Evolutionary conservation across 2,113 vertebrate species (phyloP).

Genomic region (Cololabis saira): DNA sequence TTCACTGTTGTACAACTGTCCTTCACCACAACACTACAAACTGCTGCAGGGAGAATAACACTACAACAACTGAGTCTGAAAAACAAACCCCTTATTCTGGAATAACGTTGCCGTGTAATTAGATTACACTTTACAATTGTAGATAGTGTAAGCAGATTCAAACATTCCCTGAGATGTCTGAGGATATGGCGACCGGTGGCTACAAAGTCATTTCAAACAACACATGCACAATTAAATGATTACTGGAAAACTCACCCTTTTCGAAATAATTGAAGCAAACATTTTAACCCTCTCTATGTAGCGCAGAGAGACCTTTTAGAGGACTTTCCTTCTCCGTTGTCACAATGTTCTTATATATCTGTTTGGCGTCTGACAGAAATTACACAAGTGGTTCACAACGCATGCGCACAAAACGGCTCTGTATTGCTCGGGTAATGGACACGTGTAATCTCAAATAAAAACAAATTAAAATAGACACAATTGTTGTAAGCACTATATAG

Average conservation of each 20-base stretch:
- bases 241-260: constrained; percentile 62
- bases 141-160: neutral
- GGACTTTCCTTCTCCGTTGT: neutral
- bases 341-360: neutral
- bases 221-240: neutral
- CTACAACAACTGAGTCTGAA: too few species aligned
- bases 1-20: constrained; percentile 49
- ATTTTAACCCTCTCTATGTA: constrained; percentile 36
- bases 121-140: neutral
- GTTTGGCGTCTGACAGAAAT: neutral
- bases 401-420: neutral
- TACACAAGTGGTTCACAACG: neutral
- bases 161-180: neutral
- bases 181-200: too few species aligned
- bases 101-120: neutral
- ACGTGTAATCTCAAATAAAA: neutral
- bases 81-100: too few species aligned
- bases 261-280: constrained; percentile 54
- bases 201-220: neutral
- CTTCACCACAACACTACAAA: neutral
- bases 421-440: neutral
- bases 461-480: neutral
- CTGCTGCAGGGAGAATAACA: too few species aligned
- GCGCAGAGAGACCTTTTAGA: neutral
- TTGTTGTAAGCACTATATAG: neutral